Evolutionary conservation across 1,140 invertebrate species (phyloP).

Genomic region (Brachionus plicatilis): DNA sequence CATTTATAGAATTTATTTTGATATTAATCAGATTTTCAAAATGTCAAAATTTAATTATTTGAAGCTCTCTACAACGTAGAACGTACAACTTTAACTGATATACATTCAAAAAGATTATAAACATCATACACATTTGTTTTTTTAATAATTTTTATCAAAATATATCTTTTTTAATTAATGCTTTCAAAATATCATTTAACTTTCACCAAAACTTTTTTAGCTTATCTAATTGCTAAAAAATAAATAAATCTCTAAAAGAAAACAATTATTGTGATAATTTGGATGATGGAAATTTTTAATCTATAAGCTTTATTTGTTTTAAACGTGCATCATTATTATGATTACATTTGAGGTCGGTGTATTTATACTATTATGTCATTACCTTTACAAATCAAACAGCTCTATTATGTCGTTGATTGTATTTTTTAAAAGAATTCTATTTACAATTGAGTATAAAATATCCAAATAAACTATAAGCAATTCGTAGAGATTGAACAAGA

Average conservation of each 20-base stretch:
- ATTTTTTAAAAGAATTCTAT: no score
- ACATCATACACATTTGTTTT: not conserved
- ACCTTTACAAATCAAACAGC: no score
- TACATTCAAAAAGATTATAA: not conserved
- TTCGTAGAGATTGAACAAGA: no score
- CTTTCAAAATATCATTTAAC: not conserved
- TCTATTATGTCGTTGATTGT: no score
- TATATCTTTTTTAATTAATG: not conserved
- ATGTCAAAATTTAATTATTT: not conserved
- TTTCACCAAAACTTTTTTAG: not conserved
- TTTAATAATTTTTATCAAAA: not conserved
- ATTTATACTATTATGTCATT: no score
- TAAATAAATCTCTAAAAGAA: not conserved
- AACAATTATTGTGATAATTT: not conserved
- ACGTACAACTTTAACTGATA: not conserved
- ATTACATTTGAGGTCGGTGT: no score
- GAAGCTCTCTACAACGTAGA: not conserved
- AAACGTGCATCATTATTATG: no score
- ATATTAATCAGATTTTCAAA: not conserved
- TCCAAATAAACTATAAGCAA: no score
- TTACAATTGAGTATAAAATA: no score
- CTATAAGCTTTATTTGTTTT: no score
- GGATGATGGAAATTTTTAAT: not conserved
- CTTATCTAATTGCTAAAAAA: not conserved
- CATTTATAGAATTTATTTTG: not conserved